Evolutionary conservation across 2,113 vertebrate species (phyloP), one percentile per base, ranked within the genome.

Genomic region (Condylura cristata): DNA sequence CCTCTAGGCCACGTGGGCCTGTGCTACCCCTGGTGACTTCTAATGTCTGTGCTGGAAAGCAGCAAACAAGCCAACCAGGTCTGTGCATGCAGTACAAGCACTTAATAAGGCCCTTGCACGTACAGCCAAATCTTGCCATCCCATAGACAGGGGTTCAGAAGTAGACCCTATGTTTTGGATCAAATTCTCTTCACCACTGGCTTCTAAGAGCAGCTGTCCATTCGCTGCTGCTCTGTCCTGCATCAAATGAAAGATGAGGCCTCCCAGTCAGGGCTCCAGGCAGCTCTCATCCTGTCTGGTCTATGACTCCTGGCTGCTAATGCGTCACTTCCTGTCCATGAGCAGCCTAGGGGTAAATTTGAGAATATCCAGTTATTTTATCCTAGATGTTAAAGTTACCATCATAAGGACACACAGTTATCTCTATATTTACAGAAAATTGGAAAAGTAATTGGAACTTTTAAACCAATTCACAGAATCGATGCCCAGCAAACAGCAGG

Each of bases 331-430:
- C 48, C 41, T 79, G 16, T 46, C 68, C 34, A 28, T 86, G 71
- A 79, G 61, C 11, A 92, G n/a, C 41, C 13, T 46, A 41, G 51
- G 39, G n/a, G 83, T 34, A 86, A 18, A 86, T 32, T 56, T 74
- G 60, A 96, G 58, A 74, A 86, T 48, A 86, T 65, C 46, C 30
- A 58, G 4, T 71, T 60, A 8, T 88, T 89, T 75, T n/a, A 46
- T 84, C 34, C n/a, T n/a, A 60, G 81, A 74, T 58, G 30, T 85
- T 74, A 85, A 95, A 88, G 60, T 81, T 81, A 60, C 8, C 26
- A 53, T 82, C 20, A 9, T 56, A 70, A 84, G 13, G 5, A 28
- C 26, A 78, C 1, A 5, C 24, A 14, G 61, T 58, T 86, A 71
- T 61, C 13, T 68, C n/a, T 68, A 26, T 63, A 39, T 74, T 90